Conservation (phyloP, 1,140 invertebrate genomes). For the Brachionus manjavacas region DNA sequence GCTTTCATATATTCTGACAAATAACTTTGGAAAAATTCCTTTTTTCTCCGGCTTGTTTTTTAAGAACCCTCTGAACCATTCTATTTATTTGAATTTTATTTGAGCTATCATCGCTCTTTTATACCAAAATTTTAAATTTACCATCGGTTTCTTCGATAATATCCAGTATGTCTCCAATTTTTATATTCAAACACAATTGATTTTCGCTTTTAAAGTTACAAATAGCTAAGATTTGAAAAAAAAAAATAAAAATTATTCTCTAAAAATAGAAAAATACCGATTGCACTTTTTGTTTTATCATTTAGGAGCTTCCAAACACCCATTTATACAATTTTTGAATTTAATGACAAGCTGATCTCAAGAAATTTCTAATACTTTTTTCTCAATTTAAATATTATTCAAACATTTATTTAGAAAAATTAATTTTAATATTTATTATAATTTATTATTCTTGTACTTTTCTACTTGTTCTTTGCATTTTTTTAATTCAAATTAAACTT, state of each 20-base stretch:
- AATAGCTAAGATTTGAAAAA: neutral
- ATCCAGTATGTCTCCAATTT: conserved; percentile 1
- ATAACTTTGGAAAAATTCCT: conserved; percentile 34
- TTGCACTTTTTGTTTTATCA: neutral
- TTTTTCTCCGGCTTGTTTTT: neutral
- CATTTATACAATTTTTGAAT: neutral
- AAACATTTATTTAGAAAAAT: neutral
- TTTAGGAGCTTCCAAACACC: neutral
- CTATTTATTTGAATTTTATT: neutral
- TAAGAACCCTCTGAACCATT: conserved; percentile 5
- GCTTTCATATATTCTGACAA: neutral
- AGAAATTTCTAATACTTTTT: neutral
- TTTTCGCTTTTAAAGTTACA: neutral
- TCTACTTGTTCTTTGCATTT: neutral
- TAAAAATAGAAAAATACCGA: neutral
- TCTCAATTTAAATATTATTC: too few species aligned
- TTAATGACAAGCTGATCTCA: neutral
- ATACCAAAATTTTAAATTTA: neutral
- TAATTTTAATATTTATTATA: neutral
- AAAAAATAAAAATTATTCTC: neutral
- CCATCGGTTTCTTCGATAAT: conserved; percentile 2
- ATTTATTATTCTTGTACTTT: neutral
- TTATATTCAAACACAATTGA: neutral
- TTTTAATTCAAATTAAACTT: neutral
- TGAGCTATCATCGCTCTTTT: neutral